phyloP scores from a whole-genome alignment of 2,113 vertebrate species.

The Dicerorhinus sumatrensis region DNA sequence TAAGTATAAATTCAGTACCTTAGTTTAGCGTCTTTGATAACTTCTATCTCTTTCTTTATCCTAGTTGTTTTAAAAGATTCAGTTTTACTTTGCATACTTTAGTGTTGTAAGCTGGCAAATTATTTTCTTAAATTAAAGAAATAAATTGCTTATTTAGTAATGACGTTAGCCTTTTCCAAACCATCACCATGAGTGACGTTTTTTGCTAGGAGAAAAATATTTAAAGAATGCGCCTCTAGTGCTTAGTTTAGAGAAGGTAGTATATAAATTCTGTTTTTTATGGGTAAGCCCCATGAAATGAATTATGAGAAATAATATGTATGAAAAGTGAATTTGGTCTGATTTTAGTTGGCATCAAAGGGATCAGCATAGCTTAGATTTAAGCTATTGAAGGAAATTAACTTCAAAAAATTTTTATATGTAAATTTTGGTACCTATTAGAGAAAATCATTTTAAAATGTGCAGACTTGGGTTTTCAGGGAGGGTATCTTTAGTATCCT shows the following conservation, averaged over 20 bases:
- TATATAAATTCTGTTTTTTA: constrained; percentile 57
- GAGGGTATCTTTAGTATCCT: constrained; percentile 35
- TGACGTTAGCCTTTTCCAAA: constrained; percentile 13
- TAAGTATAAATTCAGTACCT: not conserved
- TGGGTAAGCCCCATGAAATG: constrained; percentile 60
- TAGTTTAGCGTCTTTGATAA: not conserved
- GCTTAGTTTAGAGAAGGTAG: constrained; percentile 37
- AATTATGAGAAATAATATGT: constrained; percentile 55
- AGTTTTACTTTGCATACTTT: not conserved
- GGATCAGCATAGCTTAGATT: constrained; percentile 24
- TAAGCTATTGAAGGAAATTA: constrained; percentile 48
- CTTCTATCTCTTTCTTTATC: constrained; percentile 20
- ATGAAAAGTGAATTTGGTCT: constrained; percentile 70
- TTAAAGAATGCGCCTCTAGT: constrained; percentile 39
- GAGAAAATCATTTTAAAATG: constrained; percentile 30
- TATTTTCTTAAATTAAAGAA: constrained; percentile 26
- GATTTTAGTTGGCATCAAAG: constrained; percentile 68
- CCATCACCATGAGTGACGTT: not conserved
- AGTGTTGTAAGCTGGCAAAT: not conserved
- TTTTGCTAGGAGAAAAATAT: constrained; percentile 56
- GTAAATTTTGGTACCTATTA: constrained; percentile 38
- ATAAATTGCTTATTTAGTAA: not conserved
- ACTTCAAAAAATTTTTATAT: constrained; percentile 25
- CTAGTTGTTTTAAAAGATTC: constrained; percentile 29
- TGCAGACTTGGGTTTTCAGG: constrained; percentile 32